phyloP scores from a whole-genome alignment of 2,113 vertebrate genomes.

The Mustelus asterias region DNA sequence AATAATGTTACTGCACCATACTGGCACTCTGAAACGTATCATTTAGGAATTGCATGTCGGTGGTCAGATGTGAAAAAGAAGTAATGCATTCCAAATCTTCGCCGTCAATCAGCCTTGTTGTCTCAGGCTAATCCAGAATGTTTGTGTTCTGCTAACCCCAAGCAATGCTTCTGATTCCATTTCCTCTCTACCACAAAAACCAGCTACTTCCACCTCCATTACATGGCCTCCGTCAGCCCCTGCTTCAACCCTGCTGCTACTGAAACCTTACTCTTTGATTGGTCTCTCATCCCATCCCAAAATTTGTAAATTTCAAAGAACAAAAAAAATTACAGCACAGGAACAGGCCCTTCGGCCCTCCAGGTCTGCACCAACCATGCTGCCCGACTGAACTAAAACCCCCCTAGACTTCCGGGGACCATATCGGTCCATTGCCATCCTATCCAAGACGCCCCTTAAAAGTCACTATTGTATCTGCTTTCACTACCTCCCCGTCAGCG shows the following conservation, averaged over 20 bases:
- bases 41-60: not conserved
- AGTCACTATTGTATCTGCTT: no score
- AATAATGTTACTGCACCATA: not conserved
- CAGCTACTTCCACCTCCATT: not conserved
- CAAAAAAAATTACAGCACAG: no score
- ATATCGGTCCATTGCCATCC: no score
- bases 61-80: not conserved
- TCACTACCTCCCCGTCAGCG: no score
- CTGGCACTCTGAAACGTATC: not conserved
- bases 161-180: not conserved
- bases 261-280: not conserved
- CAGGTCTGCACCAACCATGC: no score
- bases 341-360: no score
- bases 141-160: not conserved
- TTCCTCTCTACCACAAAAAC: not conserved
- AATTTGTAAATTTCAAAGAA: not conserved
- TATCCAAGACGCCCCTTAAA: no score
- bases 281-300: no score
- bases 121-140: not conserved
- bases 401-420: no score
- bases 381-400: no score
- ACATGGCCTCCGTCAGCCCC: not conserved
- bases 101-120: not conserved
- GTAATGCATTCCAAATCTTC: not conserved
- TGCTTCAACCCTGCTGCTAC: not conserved